A percentile compares a stretch with the other conserved stretches of the same genome.
Conservation (phyloP, 2,797 vertebrate genomes). For the Hippoglossus hippoglossus region DNA sequence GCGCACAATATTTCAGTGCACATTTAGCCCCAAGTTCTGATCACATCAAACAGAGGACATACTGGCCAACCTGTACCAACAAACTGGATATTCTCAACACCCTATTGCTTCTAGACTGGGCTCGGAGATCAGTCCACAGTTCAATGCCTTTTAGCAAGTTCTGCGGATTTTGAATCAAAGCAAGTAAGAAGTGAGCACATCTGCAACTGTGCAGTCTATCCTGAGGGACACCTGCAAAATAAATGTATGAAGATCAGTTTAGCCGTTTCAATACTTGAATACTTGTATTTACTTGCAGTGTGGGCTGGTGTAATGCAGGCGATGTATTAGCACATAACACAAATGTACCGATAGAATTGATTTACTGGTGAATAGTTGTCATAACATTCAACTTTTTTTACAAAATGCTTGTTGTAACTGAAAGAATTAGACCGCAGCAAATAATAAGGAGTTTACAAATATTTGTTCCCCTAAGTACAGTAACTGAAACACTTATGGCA, state of each 20-base stretch:
- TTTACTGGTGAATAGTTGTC: neutral
- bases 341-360: neutral
- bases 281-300: neutral
- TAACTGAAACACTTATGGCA: neutral
- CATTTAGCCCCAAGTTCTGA: constrained; percentile 11
- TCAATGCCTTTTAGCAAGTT: neutral
- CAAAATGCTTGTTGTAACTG: neutral
- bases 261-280: too few relatives aligned
- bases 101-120: neutral
- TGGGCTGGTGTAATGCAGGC: neutral
- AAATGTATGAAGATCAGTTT: neutral
- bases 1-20: constrained; percentile 16
- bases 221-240: too few relatives aligned
- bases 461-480: neutral
- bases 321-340: neutral
- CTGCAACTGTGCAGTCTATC: neutral
- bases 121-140: neutral
- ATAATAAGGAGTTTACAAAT: too few relatives aligned
- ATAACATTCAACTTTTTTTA: neutral
- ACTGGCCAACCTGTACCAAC: neutral
- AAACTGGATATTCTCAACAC: neutral
- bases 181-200: neutral
- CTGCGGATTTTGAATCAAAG: neutral
- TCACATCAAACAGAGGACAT: constrained; percentile 16
- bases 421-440: neutral